These are phyloP conservation scores for Notolepis coatsorum DNA, from an alignment of 2,797 vertebrate species.

Conservation along the genomic window DNA sequence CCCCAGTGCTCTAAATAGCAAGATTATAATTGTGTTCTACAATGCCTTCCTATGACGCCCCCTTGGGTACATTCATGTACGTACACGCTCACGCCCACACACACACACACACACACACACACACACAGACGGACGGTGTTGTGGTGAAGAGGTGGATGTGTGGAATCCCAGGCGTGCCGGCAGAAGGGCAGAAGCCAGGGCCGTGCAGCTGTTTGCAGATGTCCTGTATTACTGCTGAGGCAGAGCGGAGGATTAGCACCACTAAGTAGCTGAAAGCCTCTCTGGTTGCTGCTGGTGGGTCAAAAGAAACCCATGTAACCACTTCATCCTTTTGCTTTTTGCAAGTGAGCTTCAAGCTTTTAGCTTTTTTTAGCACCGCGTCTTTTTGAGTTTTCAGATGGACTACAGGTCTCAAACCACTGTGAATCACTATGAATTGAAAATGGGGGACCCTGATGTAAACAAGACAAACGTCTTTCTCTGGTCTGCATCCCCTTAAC, in stretches of 20 bases:
- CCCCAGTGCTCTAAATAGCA: slow-evolving; percentile 16
- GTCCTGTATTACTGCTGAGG: background rate
- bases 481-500: too few species aligned
- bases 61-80: background rate
- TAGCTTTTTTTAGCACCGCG: too few species aligned
- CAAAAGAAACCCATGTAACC: background rate
- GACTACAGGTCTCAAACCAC: too few species aligned
- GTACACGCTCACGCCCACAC: background rate
- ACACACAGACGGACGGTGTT: background rate
- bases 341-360: background rate
- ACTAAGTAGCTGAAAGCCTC: slow-evolving; percentile 3
- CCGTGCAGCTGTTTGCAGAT: slow-evolving; percentile 6
- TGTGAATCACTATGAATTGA: too few species aligned
- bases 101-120: background rate
- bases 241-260: background rate
- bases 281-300: background rate
- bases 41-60: background rate
- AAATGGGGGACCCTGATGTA: too few species aligned
- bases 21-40: slow-evolving; percentile 16
- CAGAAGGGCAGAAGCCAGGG: background rate
- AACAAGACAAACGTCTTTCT: too few species aligned
- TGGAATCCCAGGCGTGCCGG: background rate
- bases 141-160: background rate
- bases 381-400: too few species aligned
- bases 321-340: background rate